phyloP scores from a whole-genome alignment of 2,888 invertebrate genomes.

The Noctua comes region DNA sequence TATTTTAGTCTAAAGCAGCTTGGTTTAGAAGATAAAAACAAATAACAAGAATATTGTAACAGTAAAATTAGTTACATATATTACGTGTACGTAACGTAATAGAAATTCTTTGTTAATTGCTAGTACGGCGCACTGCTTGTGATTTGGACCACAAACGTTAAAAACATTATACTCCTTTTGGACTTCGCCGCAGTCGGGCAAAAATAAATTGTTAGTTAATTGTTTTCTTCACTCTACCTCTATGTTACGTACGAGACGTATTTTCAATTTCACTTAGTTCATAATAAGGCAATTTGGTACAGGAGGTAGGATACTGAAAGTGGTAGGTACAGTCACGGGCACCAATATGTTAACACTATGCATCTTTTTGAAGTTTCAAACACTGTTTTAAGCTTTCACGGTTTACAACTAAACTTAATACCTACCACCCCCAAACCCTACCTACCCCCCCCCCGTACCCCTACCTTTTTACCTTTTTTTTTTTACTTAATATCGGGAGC shows the following conservation, averaged over 20 bases:
- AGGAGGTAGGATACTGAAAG: background rate
- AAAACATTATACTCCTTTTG: constrained; percentile 49
- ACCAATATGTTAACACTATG: background rate
- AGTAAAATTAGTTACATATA: background rate
- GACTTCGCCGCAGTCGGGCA: constrained; percentile 29
- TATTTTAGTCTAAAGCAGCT: too few species aligned
- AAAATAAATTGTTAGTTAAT: constrained; percentile 72
- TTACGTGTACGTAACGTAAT: too few species aligned
- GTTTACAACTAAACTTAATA: too few species aligned
- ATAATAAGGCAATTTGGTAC: background rate
- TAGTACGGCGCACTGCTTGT: constrained; percentile 6
- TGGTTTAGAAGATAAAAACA: too few species aligned
- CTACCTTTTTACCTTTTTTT: too few species aligned
- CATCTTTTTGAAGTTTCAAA: background rate
- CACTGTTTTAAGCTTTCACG: too few species aligned
- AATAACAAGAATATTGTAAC: background rate
- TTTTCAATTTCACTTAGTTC: constrained; percentile 73
- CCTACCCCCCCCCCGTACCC: too few species aligned
- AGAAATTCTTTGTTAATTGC: background rate
- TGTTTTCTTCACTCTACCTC: constrained; percentile 76
- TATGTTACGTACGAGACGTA: constrained; percentile 69
- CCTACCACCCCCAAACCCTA: too few species aligned
- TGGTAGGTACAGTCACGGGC: background rate
- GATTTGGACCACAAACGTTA: constrained; percentile 39
- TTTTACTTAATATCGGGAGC: too few species aligned